Percentiles rank a stretch among this genome's conserved stretches.
Evolutionary conservation across 2,888 invertebrate genomes (phyloP).

Genomic region (Trissoscelio sp.): DNA sequence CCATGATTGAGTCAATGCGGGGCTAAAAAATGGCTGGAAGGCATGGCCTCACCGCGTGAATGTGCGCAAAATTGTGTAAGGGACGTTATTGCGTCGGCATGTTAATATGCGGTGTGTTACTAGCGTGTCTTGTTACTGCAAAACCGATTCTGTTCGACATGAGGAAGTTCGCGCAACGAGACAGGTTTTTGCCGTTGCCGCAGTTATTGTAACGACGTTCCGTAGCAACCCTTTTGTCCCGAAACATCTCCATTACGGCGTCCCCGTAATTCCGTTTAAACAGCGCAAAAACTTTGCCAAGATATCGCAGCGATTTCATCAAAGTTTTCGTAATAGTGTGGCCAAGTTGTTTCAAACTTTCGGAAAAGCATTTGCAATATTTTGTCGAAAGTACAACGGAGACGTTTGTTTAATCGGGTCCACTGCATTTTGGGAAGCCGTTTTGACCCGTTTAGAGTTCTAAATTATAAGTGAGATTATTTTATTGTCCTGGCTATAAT

Average conservation of each 20-base stretch:
- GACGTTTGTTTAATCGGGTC: conserved; percentile 44
- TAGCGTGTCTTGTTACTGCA: conserved; percentile 15
- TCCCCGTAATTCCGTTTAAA: conserved; percentile 37
- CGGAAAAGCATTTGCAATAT: conserved; percentile 54
- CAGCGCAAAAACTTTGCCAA: conserved; percentile 43
- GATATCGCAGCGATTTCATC: conserved; percentile 50
- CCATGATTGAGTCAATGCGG: too few relatives aligned
- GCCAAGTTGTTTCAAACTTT: conserved; percentile 33
- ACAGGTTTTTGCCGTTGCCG: conserved; percentile 26
- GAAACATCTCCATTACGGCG: conserved; percentile 46
- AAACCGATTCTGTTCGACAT: conserved; percentile 16
- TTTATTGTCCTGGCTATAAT: too few relatives aligned
- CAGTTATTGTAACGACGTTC: conserved; percentile 42
- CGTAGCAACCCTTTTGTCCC: conserved; percentile 40
- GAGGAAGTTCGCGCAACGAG: conserved; percentile 2
- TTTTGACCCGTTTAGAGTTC: not conserved
- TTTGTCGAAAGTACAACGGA: conserved; percentile 16
- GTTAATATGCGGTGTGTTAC: conserved; percentile 42
- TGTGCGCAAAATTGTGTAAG: too few relatives aligned
- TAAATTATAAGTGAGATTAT: not conserved
- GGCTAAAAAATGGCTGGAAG: too few relatives aligned
- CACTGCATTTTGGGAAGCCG: conserved; percentile 5
- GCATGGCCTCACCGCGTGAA: too few relatives aligned
- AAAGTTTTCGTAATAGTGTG: conserved; percentile 52
- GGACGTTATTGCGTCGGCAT: too few relatives aligned